Evolutionary conservation across 2,113 vertebrate genomes (phyloP).

Genomic region (Butorides virescens): DNA sequence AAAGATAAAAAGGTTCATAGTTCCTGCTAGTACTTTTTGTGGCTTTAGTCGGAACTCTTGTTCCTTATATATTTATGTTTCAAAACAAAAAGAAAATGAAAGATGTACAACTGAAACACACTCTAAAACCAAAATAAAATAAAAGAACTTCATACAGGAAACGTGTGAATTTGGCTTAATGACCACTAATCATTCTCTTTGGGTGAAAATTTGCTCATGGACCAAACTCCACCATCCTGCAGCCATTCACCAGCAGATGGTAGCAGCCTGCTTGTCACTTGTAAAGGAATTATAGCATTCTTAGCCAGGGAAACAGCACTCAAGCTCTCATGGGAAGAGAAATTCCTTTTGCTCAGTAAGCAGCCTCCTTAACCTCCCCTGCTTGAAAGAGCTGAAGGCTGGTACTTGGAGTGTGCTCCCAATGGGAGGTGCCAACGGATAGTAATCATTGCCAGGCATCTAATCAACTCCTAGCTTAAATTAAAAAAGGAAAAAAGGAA

Average conservation of each 20-base stretch:
- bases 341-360: conserved; percentile 58
- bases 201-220: neutral
- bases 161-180: neutral
- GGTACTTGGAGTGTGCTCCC: conserved; percentile 12
- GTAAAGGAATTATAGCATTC: conserved; percentile 19
- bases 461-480: conserved; percentile 30
- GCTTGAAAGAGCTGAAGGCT: conserved; percentile 31
- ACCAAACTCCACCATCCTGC: neutral
- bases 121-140: neutral
- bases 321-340: conserved; percentile 6
- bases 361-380: conserved; percentile 46
- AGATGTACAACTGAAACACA: neutral
- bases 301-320: neutral
- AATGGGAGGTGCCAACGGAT: conserved; percentile 21
- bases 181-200: neutral
- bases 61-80: neutral
- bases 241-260: conserved; percentile 10
- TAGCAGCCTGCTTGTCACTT: conserved; percentile 34
- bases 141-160: neutral
- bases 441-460: conserved; percentile 35
- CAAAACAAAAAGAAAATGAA: neutral
- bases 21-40: neutral
- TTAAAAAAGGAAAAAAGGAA: neutral
- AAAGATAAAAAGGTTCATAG: neutral
- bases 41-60: neutral